Base-by-base conservation (phyloP, 2,888 invertebrate genomes). In the Tupiocoris notatus region DNA sequence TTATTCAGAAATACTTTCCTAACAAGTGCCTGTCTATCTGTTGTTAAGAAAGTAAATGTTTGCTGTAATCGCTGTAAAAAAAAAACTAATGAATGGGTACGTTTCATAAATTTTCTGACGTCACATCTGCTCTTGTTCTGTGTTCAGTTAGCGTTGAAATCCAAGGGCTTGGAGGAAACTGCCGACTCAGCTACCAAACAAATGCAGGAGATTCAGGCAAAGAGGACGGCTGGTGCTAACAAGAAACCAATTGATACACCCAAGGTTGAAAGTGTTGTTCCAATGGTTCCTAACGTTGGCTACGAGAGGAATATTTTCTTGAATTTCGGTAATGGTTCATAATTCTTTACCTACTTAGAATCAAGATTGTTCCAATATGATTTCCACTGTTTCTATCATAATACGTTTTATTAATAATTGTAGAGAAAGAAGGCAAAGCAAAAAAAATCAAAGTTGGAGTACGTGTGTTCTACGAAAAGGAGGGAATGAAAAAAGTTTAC, bases 201-300 rank as follows among this genome's bases (percentile, higher is more conserved):
- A 0, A 62, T 58, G n/a, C 64, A 57, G 17, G 76, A 76, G 57
- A 68, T 56, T 21, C 17, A 76, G 18, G 57, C 71, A 1, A 78
- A 76, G 25, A 57, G 65, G 17, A 20, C 23, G 21, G 21, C 18
- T 17, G 12, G 17, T 24, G 22, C 20, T 9, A 66, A 57, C 22
- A 12, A 21, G 12, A 9, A n/a, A 1, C 17, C 18, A 12, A 23
- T 57, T 18, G 65, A 61, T 6, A 75, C 64, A n/a, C 75, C 76
- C 2, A 58, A 58, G 16, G 54, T 61, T 6, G 76, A 76, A 16
- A 61, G 59, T 7, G 71, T 78, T n/a, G 73, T 76, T 20, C 78
- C 78, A 1, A 78, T 78, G 78, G 65, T 78, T n/a, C 78, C 78
- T 0, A 76, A 76, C 22, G 78, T 76, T 24, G 78, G 78, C 3